These are phyloP conservation scores for Aselliscus stoliczkanus DNA, from an alignment of 2,797 vertebrate genomes.

Conservation along the genomic window DNA sequence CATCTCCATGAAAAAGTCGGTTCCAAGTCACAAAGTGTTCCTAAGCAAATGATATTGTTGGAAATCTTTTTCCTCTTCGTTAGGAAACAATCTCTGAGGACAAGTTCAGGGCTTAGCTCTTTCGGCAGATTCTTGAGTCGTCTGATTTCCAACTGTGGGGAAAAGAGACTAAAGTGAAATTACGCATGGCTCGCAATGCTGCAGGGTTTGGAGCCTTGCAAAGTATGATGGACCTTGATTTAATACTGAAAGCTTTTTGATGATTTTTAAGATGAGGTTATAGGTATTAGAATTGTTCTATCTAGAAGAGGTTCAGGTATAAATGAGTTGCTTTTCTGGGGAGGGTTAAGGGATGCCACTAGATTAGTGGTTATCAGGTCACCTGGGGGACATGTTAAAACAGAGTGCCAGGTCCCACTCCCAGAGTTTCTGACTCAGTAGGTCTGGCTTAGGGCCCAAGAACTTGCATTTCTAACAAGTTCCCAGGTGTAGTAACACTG, in stretches of 20 bases:
- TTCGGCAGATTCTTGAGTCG: background rate
- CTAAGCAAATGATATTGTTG: background rate
- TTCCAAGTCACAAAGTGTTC: background rate
- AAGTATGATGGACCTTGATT: background rate
- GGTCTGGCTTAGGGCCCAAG: background rate
- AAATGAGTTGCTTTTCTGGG: background rate
- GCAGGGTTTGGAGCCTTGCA: background rate
- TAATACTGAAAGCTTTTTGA: background rate
- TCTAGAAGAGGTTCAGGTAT: background rate
- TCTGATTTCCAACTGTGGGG: background rate
- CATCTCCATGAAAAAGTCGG: background rate
- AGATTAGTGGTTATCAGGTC: background rate
- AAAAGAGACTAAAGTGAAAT: background rate
- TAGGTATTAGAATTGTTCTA: background rate
- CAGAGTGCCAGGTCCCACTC: background rate
- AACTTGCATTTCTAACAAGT: background rate
- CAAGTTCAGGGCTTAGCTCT: background rate
- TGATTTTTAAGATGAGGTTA: background rate
- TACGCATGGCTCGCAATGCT: background rate
- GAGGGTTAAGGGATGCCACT: background rate
- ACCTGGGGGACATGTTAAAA: background rate
- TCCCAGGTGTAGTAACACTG: background rate
- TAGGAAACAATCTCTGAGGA: background rate
- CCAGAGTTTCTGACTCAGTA: background rate
- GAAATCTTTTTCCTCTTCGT: background rate